These are phyloP conservation scores for Drosophila burlai DNA, from an alignment of 1,140 invertebrate genomes.

Conservation along the genomic window DNA sequence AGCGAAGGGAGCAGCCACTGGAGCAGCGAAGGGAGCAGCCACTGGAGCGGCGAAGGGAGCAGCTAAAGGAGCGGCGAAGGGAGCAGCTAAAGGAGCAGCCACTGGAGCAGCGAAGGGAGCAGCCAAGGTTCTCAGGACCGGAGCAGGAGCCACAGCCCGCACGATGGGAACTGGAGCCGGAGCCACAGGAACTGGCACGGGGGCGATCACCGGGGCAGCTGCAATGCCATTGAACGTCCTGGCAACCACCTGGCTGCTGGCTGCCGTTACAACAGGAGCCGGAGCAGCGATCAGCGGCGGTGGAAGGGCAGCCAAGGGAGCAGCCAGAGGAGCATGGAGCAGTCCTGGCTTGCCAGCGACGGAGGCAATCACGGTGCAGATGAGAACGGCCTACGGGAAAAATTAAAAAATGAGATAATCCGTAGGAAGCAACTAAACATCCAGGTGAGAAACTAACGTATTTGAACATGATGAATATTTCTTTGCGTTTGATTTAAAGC, in stretches of 20 bases:
- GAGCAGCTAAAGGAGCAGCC: constrained; percentile 23
- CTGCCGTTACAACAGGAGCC: constrained; percentile 84
- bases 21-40: constrained; percentile 47
- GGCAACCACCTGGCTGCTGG: constrained; percentile 85
- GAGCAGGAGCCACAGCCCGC: constrained; percentile 40
- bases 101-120: constrained; percentile 42
- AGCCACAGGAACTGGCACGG: constrained; percentile 43
- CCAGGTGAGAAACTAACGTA: constrained; percentile 63
- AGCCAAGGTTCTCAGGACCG: constrained; percentile 49
- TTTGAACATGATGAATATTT: constrained; percentile 73
- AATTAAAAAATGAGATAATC: background rate
- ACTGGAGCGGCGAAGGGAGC: constrained; percentile 31
- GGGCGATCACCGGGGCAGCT: constrained; percentile 68
- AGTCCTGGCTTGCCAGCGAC: constrained; percentile 81
- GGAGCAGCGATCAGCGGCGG: constrained; percentile 64
- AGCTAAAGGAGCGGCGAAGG: constrained; percentile 31
- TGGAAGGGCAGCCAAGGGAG: constrained; percentile 44
- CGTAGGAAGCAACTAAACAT: background rate
- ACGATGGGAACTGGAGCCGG: constrained; percentile 23
- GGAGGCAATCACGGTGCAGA: constrained; percentile 81
- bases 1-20: constrained; percentile 20
- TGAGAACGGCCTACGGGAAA: constrained; percentile 53
- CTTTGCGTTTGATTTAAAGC: constrained; percentile 31
- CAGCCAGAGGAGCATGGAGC: constrained; percentile 70
- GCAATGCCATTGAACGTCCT: constrained; percentile 85